phyloP scores from a whole-genome alignment of 2,888 invertebrate species.

The Melinaea marsaeus region DNA sequence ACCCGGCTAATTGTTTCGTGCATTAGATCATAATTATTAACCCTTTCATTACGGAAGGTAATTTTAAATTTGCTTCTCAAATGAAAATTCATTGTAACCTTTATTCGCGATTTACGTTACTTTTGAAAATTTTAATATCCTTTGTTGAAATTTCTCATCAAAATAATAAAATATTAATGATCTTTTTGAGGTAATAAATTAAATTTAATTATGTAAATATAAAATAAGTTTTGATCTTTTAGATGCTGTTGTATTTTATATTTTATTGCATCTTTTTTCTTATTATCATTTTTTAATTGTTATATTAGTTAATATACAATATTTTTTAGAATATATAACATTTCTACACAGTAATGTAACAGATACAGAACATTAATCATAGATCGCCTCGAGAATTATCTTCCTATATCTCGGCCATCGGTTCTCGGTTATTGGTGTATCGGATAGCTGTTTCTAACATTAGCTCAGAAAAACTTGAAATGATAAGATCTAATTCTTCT shows the following conservation, averaged over 20 bases:
- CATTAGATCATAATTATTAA: constrained; percentile 19
- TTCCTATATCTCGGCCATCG: too few species aligned
- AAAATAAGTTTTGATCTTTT: not conserved
- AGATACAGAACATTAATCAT: too few species aligned
- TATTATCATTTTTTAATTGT: too few species aligned
- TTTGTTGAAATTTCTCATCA: not conserved
- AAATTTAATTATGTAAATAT: not conserved
- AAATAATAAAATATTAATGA: constrained; percentile 3
- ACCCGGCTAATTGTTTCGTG: constrained; percentile 20
- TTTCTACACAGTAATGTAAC: too few species aligned
- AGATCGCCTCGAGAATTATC: too few species aligned
- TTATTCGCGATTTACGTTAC: constrained; percentile 1
- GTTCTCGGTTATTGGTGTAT: too few species aligned
- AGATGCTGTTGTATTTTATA: not conserved
- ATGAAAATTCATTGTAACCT: constrained; percentile 6
- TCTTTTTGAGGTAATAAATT: not conserved
- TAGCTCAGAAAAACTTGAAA: too few species aligned
- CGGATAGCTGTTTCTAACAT: too few species aligned
- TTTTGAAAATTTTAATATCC: constrained; percentile 3
- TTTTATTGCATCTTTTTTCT: too few species aligned
- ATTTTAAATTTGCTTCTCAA: constrained; percentile 5
- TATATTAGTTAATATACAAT: too few species aligned
- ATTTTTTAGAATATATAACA: too few species aligned
- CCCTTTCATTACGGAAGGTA: constrained; percentile 6
- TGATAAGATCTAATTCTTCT: too few species aligned